These are phyloP conservation scores for Stomatorhinus walkeri DNA, from an alignment of 2,797 vertebrate genomes.

Conservation along the genomic window DNA sequence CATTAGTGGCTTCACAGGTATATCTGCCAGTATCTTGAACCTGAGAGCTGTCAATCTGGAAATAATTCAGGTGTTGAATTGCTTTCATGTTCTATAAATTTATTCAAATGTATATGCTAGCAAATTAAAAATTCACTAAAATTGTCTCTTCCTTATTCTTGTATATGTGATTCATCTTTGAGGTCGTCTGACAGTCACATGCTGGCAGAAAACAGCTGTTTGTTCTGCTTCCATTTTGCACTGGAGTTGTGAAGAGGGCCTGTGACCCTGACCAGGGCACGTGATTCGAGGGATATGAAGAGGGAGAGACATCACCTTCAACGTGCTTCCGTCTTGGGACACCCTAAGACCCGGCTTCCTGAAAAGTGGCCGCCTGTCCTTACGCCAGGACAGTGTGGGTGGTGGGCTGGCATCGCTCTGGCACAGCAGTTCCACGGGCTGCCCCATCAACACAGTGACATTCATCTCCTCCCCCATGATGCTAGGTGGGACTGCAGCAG, in stretches of 20 bases:
- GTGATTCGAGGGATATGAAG: not conserved
- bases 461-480: conserved; percentile 93
- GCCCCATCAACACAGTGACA: conserved; percentile 69
- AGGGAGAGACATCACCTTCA: conserved; percentile 61
- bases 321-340: conserved; percentile 66
- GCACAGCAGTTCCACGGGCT: conserved; percentile 72
- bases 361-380: conserved; percentile 76
- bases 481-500: conserved; percentile 77
- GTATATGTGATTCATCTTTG: not conserved
- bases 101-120: not conserved
- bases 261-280: not conserved
- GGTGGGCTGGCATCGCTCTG: conserved; percentile 78
- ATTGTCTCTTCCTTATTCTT: not conserved
- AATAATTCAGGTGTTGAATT: conserved; percentile 17
- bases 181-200: not conserved
- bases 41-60: conserved; percentile 74
- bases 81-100: not conserved
- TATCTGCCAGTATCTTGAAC: conserved; percentile 86
- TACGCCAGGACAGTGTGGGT: conserved; percentile 75
- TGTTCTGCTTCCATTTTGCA: not conserved
- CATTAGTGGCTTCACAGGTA: conserved; percentile 88
- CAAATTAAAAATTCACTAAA: not conserved
- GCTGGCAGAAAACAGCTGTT: not conserved
- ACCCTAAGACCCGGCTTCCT: conserved; percentile 71
- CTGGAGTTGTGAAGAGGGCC: not conserved